These are phyloP conservation scores for Gambusia holbrooki DNA, from an alignment of 2,113 vertebrate species.

Conservation along the genomic window DNA sequence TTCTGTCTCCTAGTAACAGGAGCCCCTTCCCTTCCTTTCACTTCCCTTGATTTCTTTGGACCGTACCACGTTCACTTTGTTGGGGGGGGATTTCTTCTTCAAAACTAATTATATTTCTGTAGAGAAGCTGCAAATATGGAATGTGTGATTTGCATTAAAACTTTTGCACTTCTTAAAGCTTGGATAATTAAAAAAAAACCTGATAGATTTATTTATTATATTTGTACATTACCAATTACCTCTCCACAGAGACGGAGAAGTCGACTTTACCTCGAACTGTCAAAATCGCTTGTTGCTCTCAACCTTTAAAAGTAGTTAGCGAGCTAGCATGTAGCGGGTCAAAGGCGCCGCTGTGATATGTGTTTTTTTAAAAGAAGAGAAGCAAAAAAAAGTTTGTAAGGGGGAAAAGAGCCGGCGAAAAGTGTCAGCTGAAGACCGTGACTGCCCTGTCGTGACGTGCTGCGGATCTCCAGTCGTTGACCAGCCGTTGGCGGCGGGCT, in stretches of 20 bases:
- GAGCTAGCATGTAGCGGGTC: conserved; percentile 50
- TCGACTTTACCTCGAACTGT: conserved; percentile 75
- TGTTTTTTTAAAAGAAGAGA: too few relatives aligned
- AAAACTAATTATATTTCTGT: not conserved
- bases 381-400: conserved; percentile 38
- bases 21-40: conserved; percentile 52
- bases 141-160: rapidly evolving
- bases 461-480: not conserved
- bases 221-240: not conserved
- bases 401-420: not conserved
- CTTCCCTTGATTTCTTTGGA: conserved; percentile 67
- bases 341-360: conserved; percentile 7
- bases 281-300: conserved; percentile 83
- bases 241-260: conserved; percentile 13
- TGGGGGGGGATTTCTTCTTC: not conserved
- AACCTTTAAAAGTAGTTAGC: conserved; percentile 77
- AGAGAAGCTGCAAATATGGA: rapidly evolving
- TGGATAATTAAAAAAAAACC: rapidly evolving
- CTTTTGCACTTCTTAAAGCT: rapidly evolving
- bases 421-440: not conserved
- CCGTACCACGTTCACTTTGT: conserved; percentile 63
- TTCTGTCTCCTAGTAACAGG: conserved; percentile 83
- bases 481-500: conserved; percentile 16
- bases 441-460: conserved; percentile 7
- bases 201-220: not conserved